Evolutionary conservation across 2,797 vertebrate species (phyloP).

Genomic region (Etheostoma perlongum): DNA sequence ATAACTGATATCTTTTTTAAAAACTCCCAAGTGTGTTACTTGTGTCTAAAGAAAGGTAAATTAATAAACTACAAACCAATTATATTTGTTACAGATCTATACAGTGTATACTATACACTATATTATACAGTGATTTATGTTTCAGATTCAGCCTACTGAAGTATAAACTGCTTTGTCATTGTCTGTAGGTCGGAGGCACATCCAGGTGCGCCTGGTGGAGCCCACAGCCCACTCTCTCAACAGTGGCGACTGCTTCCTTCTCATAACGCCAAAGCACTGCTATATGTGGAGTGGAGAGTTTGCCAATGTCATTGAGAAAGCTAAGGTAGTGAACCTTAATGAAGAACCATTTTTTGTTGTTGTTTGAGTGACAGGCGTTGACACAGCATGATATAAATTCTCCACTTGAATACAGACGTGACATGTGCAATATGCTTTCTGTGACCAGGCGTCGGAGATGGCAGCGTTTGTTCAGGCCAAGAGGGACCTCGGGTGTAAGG

Average conservation of each 20-base stretch:
- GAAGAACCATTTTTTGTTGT: neutral
- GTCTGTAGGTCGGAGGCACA: constrained; percentile 83
- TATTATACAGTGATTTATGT: neutral
- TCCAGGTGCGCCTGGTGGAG: constrained; percentile 87
- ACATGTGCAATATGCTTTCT: constrained; percentile 22
- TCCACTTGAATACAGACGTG: neutral
- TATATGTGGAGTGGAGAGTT: constrained; percentile 89
- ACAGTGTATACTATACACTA: too few relatives aligned
- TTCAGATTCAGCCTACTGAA: neutral
- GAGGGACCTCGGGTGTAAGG: constrained; percentile 88
- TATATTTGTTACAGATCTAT: neutral
- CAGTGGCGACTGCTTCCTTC: constrained; percentile 89
- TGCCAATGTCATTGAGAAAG: constrained; percentile 88
- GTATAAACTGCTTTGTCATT: neutral
- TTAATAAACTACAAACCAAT: constrained; percentile 2
- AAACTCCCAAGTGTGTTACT: neutral
- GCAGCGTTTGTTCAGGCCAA: constrained; percentile 86
- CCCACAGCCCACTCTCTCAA: constrained; percentile 83
- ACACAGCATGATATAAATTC: too few relatives aligned
- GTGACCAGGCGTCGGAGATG: constrained; percentile 86
- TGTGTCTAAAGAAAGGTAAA: neutral
- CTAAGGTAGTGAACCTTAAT: constrained; percentile 79
- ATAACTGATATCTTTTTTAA: too few relatives aligned
- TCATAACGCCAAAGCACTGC: constrained; percentile 86
- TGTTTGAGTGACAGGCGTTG: neutral